Conservation (phyloP, 1,140 invertebrate genomes). For the Drosophila erecta region DNA sequence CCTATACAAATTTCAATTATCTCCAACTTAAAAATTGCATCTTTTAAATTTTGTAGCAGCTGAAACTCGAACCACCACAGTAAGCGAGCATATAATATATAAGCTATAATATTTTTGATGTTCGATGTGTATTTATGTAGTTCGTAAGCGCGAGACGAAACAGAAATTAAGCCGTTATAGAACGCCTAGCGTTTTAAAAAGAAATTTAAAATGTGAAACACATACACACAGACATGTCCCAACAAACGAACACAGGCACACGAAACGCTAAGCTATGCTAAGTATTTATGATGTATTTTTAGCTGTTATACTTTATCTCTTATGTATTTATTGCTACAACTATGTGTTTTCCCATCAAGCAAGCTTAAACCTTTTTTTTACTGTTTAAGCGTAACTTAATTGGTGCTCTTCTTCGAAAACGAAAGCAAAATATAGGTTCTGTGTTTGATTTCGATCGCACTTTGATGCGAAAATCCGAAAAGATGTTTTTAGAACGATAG, state of each 20-base stretch:
- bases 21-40: not conserved
- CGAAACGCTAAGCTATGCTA: conserved; percentile 46
- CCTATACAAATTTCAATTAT: too few relatives aligned
- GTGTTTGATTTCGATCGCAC: conserved; percentile 7
- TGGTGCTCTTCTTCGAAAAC: conserved; percentile 70
- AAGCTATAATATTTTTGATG: conserved; percentile 74
- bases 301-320: conserved; percentile 49
- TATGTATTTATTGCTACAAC: conserved; percentile 63
- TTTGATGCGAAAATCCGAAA: not conserved
- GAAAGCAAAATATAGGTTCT: conserved; percentile 12
- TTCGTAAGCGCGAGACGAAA: conserved; percentile 64
- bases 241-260: conserved; percentile 23
- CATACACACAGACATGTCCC: conserved; percentile 16
- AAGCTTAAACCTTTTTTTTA: conserved; percentile 29
- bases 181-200: conserved; percentile 81
- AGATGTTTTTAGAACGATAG: not conserved
- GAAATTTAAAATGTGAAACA: conserved; percentile 34
- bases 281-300: conserved; percentile 62
- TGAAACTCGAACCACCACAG: conserved; percentile 1
- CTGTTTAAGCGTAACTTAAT: conserved; percentile 75
- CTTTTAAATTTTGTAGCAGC: not conserved
- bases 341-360: conserved; percentile 29
- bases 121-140: conserved; percentile 82
- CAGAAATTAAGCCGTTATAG: conserved; percentile 64
- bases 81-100: conserved; percentile 29